A percentile compares a stretch with the other conserved stretches of the same genome.
Evolutionary conservation across 2,888 invertebrate genomes (phyloP).

Genomic region (Ectropis crepuscularia): DNA sequence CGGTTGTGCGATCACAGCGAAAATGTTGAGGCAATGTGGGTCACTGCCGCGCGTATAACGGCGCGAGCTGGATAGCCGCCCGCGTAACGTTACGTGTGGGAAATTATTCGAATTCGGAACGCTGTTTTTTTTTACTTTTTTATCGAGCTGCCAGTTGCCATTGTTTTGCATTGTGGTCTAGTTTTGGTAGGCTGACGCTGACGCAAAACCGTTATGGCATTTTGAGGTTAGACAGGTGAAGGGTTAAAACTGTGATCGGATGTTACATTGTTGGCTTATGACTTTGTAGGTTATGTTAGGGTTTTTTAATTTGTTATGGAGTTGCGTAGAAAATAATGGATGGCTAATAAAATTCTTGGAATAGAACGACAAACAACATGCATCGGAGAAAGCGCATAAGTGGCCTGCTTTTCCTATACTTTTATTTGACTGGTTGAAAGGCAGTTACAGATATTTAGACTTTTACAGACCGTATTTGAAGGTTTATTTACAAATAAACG

Average conservation of each 20-base stretch:
- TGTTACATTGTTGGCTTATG: conserved; percentile 11
- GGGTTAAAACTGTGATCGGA: conserved; percentile 13
- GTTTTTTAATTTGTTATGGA: conserved; percentile 4
- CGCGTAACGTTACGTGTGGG: conserved; percentile 85
- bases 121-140: conserved; percentile 70
- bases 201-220: conserved; percentile 53
- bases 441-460: too few relatives aligned
- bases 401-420: too few relatives aligned
- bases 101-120: conserved; percentile 85
- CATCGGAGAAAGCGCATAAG: too few relatives aligned
- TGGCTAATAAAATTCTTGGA: background rate
- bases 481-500: too few relatives aligned
- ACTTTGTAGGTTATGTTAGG: conserved; percentile 5
- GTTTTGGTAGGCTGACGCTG: conserved; percentile 55
- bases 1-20: conserved; percentile 63
- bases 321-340: conserved; percentile 1
- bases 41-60: conserved; percentile 84
- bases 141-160: conserved; percentile 68
- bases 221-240: conserved; percentile 40
- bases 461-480: too few relatives aligned
- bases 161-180: conserved; percentile 77
- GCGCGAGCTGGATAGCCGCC: conserved; percentile 80
- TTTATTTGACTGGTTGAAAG: too few relatives aligned
- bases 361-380: too few relatives aligned
- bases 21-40: conserved; percentile 72